These are phyloP conservation scores for Apamea epomidion DNA, from an alignment of 2,888 invertebrate genomes.

Conservation along the genomic window DNA sequence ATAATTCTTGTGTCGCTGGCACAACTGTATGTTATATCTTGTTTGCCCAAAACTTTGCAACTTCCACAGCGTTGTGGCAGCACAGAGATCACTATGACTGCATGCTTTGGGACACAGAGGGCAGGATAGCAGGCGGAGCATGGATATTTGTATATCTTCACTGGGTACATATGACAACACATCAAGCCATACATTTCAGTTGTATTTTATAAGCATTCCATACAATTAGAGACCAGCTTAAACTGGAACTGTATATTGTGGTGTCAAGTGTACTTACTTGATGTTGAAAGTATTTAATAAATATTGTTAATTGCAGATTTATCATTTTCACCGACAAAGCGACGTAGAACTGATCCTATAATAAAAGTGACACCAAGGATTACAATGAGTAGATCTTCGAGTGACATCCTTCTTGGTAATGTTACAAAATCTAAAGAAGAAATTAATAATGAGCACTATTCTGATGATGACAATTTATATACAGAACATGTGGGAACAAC, in stretches of 20 bases:
- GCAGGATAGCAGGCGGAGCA: too few species aligned
- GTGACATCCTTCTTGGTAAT: neutral
- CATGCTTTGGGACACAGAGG: too few species aligned
- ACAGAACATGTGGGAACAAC: neutral
- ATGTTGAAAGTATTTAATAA: neutral
- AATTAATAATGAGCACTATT: neutral
- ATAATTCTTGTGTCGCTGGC: too few species aligned
- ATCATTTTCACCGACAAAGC: slow-evolving; percentile 49
- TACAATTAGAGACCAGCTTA: neutral
- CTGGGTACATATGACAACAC: too few species aligned
- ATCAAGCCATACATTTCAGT: neutral
- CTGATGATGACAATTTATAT: neutral
- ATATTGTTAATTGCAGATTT: slow-evolving; percentile 33
- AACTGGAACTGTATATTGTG: neutral
- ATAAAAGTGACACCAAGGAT: neutral
- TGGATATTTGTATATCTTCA: too few species aligned
- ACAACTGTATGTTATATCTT: too few species aligned
- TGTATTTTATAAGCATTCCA: neutral
- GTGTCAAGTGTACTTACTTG: neutral
- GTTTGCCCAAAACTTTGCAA: too few species aligned
- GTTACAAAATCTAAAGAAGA: neutral
- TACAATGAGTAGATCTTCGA: slow-evolving; percentile 25
- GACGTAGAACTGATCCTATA: slow-evolving; percentile 3
- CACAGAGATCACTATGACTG: too few species aligned
- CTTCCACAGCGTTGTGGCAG: too few species aligned